These are phyloP conservation scores for Erinaceus europaeus DNA, from an alignment of 2,113 vertebrate species.

Conservation along the genomic window DNA sequence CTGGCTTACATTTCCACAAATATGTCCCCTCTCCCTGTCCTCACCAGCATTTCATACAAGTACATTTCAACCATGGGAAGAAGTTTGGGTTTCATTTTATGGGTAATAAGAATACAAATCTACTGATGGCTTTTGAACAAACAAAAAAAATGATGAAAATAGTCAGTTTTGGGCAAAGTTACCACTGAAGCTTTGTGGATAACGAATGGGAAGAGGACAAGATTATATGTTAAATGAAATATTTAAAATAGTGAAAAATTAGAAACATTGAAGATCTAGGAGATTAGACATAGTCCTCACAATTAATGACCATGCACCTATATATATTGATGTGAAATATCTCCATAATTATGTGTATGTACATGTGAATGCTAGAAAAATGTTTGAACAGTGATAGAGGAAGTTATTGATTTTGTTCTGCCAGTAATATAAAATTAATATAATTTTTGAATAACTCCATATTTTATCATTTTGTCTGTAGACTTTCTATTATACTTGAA, in stretches of 20 bases:
- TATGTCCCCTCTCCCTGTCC: too few relatives aligned
- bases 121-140: background rate
- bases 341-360: background rate
- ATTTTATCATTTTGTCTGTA: constrained; percentile 1
- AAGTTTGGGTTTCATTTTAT: background rate
- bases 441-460: background rate
- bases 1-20: too few relatives aligned
- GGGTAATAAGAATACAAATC: background rate
- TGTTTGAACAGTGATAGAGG: background rate
- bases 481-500: too few relatives aligned
- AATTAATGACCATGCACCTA: background rate
- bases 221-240: background rate
- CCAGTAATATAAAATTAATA: background rate
- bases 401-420: background rate
- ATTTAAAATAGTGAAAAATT: background rate
- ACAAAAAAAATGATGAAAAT: too few relatives aligned
- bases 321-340: background rate
- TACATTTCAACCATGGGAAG: background rate
- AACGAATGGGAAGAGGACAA: background rate
- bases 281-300: background rate
- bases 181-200: background rate
- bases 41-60: too few relatives aligned
- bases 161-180: background rate
- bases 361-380: background rate
- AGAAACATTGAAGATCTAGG: background rate